Conservation (phyloP, 2,797 vertebrate species). For the Sebastes diploproa region DNA sequence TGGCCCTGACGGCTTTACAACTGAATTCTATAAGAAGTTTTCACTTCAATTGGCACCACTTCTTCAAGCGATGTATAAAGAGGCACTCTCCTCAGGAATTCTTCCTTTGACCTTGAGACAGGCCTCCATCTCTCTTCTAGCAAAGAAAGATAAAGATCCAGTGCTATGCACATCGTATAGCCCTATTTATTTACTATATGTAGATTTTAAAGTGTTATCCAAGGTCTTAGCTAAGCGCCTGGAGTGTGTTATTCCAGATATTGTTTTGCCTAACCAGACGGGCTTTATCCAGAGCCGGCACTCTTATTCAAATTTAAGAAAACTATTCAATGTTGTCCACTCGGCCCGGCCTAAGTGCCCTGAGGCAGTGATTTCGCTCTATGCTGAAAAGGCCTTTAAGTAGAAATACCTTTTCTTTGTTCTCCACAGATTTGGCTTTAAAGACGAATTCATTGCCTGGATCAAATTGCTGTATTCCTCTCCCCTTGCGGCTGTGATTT, state of each 20-base stretch:
- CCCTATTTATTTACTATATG: too few relatives aligned
- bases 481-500: too few relatives aligned
- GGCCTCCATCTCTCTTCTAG: neutral
- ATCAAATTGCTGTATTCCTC: neutral
- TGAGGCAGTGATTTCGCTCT: neutral
- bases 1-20: neutral
- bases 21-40: neutral
- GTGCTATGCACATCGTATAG: too few relatives aligned
- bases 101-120: neutral
- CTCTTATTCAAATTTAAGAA: too few relatives aligned
- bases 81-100: neutral
- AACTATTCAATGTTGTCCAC: too few relatives aligned
- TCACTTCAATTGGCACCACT: neutral
- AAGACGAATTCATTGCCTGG: neutral
- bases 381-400: neutral
- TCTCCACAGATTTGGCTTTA: neutral
- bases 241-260: neutral
- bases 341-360: neutral
- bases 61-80: neutral
- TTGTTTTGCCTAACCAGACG: neutral
- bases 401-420: neutral
- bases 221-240: too few relatives aligned
- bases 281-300: too few relatives aligned
- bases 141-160: neutral
- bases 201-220: too few relatives aligned